Base-by-base conservation (phyloP, 2,113 vertebrate genomes). In the Tylochromis polylepis region DNA sequence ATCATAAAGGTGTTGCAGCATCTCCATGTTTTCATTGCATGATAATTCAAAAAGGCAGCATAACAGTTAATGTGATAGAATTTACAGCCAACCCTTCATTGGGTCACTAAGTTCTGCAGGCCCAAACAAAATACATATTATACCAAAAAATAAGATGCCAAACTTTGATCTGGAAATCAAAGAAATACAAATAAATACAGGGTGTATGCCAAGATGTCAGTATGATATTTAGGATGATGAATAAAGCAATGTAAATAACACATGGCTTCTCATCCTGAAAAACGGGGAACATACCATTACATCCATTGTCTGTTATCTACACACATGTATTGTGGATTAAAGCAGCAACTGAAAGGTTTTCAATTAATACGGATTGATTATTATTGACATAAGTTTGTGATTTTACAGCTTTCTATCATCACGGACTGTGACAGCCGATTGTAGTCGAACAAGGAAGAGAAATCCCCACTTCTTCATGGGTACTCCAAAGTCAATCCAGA, bases 171-270 rank as follows among this genome's bases (percentile, higher is more conserved):
- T 58, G 51, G 56, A 59, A 41, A 29, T 55, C 20, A 83, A 88
- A 95, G 90, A 93, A 91, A 94, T 91, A 93, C 11, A 75, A 79
- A 92, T 92, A 93, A 87, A 93, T 92, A 93, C 10, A 85, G 41
- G 27, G 65, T 5, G 38, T 77, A 82, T 59, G n/a, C 29, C 59
- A 43, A 55, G 58, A 82, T 85, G 80, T 84, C 79, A 87, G 85
- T 77, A 60, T 70, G 31, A 43, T 41, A 62, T 85, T 80, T 16
- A 18, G 53, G 55, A 36, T n/a, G n/a, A n/a, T n/a, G n/a, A n/a
- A 81, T 34, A 77, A 59, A 84, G 57, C 24, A 41, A 79, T 83
- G 77, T 67, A 51, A 59, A 87, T n/a, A 58, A 86, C 87, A 92
- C 89, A 93, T 90, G 92, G 91, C 89, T 90, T 92, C 78, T 82